phyloP scores from a whole-genome alignment of 2,888 invertebrate genomes.

The Brassicogethes aeneus region DNA sequence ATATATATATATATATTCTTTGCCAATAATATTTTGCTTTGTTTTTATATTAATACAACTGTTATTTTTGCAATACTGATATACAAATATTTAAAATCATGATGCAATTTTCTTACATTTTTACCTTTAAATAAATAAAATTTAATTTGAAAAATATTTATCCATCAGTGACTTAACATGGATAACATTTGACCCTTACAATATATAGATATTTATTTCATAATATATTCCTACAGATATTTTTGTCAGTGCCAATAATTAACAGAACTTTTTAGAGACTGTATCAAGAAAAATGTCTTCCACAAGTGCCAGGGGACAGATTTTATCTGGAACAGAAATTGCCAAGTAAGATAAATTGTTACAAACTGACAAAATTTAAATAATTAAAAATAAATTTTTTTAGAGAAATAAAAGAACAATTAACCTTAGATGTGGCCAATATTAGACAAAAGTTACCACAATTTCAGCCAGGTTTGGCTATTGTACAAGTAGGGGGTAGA shows the following conservation, averaged over 20 bases:
- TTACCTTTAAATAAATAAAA: too few species aligned
- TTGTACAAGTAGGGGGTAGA: constrained; percentile 92
- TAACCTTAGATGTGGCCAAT: constrained; percentile 56
- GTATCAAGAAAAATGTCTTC: constrained; percentile 25
- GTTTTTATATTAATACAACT: too few species aligned
- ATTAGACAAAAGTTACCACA: constrained; percentile 48
- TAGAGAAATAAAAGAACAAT: constrained; percentile 63
- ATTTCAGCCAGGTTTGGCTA: constrained; percentile 73
- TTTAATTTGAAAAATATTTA: too few species aligned
- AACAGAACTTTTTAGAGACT: not conserved
- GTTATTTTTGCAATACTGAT: too few species aligned
- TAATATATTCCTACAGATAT: not conserved
- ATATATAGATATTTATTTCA: not conserved
- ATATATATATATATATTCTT: too few species aligned
- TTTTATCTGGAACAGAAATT: constrained; percentile 59
- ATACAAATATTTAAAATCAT: too few species aligned
- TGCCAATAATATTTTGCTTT: too few species aligned
- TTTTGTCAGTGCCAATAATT: not conserved
- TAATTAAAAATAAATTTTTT: constrained; percentile 15
- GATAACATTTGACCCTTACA: too few species aligned
- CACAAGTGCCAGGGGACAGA: constrained; percentile 34
- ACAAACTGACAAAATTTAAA: not conserved
- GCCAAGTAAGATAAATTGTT: constrained; percentile 50
- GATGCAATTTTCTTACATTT: too few species aligned
- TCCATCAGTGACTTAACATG: too few species aligned